Evolutionary conservation across 2,797 vertebrate species (phyloP).

Genomic region (Choloepus didactylus): DNA sequence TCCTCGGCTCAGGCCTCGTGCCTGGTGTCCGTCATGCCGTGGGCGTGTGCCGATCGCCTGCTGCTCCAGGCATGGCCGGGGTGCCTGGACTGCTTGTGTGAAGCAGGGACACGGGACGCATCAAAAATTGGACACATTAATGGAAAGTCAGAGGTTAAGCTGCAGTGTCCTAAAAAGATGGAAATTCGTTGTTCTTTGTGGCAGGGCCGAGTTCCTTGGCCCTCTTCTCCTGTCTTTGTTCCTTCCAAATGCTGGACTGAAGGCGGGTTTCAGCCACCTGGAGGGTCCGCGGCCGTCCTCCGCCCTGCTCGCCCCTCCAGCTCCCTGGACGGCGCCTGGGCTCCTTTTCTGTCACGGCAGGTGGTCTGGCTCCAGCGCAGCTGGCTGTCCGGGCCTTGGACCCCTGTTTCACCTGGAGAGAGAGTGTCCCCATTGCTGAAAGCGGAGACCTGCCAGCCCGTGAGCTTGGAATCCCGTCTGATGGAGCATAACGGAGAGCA

Average conservation of each 20-base stretch:
- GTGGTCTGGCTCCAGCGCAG: background rate
- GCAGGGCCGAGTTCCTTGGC: background rate
- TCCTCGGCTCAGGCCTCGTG: background rate
- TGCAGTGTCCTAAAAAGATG: background rate
- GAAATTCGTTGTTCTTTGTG: background rate
- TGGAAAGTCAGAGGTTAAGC: background rate
- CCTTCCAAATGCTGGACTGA: background rate
- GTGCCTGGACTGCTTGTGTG: no score
- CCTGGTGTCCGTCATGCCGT: background rate
- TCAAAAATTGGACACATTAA: background rate
- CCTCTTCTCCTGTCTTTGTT: background rate
- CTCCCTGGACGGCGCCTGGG: background rate
- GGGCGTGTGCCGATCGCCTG: background rate
- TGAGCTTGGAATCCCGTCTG: constrained; percentile 58
- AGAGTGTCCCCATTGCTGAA: constrained; percentile 63
- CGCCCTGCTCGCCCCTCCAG: accelerated
- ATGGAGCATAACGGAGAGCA: constrained; percentile 47
- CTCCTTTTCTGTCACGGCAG: constrained; percentile 13
- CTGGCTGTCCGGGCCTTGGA: constrained; percentile 46
- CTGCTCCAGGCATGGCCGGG: background rate
- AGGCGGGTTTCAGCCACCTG: background rate
- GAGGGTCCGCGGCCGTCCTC: constrained; percentile 4
- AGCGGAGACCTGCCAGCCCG: constrained; percentile 72
- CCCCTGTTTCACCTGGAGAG: constrained; percentile 63
- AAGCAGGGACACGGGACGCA: no score